phyloP scores from a whole-genome alignment of 2,113 vertebrate genomes.

The Megalops atlanticus region DNA sequence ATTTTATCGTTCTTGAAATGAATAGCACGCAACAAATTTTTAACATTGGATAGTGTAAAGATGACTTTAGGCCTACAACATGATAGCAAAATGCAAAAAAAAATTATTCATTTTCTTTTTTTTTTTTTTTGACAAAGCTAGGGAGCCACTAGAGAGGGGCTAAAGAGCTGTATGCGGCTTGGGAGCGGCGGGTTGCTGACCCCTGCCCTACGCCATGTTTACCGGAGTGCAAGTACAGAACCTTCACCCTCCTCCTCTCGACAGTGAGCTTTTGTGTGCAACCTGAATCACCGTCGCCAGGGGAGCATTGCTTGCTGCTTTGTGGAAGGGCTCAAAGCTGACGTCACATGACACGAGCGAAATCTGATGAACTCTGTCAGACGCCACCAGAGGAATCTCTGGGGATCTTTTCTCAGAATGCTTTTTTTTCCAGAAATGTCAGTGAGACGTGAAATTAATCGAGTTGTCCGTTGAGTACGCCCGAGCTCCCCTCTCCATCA shows the following conservation, averaged over 20 bases:
- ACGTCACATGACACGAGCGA: neutral
- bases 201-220: neutral
- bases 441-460: neutral
- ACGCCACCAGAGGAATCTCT: neutral
- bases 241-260: neutral
- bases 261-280: neutral
- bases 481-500: neutral
- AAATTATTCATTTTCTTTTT: no score
- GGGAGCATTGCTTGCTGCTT: neutral
- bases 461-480: neutral
- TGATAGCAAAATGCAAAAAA: no score
- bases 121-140: no score
- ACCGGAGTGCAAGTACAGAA: neutral
- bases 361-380: neutral
- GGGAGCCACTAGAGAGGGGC: no score
- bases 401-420: neutral
- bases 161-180: no score
- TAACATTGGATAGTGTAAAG: no score
- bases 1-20: no score
- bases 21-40: no score
- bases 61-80: no score
- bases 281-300: neutral
- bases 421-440: neutral
- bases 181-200: no score
- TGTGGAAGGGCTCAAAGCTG: neutral